Conservation (phyloP, 53 echinoderm and acorn worm genomes). For the Mesocentrotus franciscanus region DNA sequence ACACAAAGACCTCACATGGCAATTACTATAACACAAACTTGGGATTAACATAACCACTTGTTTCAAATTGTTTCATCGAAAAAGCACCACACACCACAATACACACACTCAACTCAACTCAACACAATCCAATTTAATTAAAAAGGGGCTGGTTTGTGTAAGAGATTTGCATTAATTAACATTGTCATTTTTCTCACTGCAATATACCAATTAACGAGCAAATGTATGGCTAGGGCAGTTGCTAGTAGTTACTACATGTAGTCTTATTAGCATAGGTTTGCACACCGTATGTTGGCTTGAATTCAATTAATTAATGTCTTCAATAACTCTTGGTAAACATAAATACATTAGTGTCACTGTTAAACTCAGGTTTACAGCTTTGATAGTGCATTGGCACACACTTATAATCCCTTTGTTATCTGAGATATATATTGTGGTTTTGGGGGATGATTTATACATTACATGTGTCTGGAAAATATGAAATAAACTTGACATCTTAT, state of each 20-base stretch:
- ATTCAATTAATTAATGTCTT: constrained; percentile 26
- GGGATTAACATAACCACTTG: too few species aligned
- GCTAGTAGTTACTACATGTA: neutral
- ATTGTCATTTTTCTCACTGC: constrained; percentile 22
- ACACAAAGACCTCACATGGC: too few species aligned
- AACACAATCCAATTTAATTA: constrained; percentile 14
- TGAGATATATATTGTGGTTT: neutral
- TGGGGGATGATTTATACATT: neutral
- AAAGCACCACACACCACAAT: neutral
- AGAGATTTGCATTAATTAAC: constrained; percentile 38
- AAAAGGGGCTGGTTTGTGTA: constrained; percentile 6
- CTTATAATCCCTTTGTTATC: neutral
- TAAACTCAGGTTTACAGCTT: neutral
- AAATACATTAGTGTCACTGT: neutral
- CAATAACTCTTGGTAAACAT: neutral
- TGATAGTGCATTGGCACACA: neutral
- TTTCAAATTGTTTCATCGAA: neutral
- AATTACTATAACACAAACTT: too few species aligned
- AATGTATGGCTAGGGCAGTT: neutral
- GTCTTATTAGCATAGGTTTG: neutral
- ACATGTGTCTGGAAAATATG: neutral
- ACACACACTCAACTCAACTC: neutral
- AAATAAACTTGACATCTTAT: neutral
- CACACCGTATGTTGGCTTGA: neutral
- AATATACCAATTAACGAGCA: neutral